phyloP scores from a whole-genome alignment of 2,797 vertebrate species.

The Emydoidea blandingii region DNA sequence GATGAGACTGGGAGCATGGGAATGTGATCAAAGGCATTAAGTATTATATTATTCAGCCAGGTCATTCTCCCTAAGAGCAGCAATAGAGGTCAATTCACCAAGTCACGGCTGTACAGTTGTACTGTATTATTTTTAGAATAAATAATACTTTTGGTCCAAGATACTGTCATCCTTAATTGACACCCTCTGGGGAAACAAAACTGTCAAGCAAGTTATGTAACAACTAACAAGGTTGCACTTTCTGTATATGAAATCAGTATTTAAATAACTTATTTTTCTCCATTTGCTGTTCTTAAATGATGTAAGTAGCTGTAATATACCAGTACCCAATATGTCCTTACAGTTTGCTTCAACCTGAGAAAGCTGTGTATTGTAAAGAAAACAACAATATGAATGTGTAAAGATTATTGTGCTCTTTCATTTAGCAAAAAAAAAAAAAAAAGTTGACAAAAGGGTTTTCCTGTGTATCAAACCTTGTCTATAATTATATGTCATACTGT shows the following conservation, averaged over 20 bases:
- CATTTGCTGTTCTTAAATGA: slow-evolving; percentile 92
- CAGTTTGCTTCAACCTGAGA: slow-evolving; percentile 93
- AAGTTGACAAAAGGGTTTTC: slow-evolving; percentile 92
- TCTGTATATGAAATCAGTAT: slow-evolving; percentile 99
- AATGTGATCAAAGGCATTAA: slow-evolving; percentile 21
- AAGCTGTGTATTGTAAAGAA: slow-evolving; percentile 95
- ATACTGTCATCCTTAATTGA: slow-evolving; percentile 80
- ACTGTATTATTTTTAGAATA: slow-evolving; percentile 85
- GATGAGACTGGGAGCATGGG: slow-evolving; percentile 6
- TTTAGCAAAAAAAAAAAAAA: slow-evolving; percentile 91
- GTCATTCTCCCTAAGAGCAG: slow-evolving; percentile 70
- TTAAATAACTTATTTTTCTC: slow-evolving; percentile 99
- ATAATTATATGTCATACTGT: slow-evolving; percentile 96
- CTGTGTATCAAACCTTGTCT: slow-evolving; percentile 96
- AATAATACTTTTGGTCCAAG: slow-evolving; percentile 78
- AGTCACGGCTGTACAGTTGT: slow-evolving; percentile 81
- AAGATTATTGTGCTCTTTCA: slow-evolving; percentile 96
- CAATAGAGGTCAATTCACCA: slow-evolving; percentile 81
- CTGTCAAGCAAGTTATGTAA: slow-evolving; percentile 90
- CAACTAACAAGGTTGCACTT: slow-evolving; percentile 96
- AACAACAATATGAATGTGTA: slow-evolving; percentile 91
- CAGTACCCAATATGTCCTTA: slow-evolving; percentile 93
- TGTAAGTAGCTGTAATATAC: slow-evolving; percentile 99
- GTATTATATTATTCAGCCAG: slow-evolving; percentile 26
- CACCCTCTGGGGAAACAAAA: slow-evolving; percentile 75